These are phyloP conservation scores for Ciconia boyciana DNA, from an alignment of 2,113 vertebrate genomes.

Conservation along the genomic window DNA sequence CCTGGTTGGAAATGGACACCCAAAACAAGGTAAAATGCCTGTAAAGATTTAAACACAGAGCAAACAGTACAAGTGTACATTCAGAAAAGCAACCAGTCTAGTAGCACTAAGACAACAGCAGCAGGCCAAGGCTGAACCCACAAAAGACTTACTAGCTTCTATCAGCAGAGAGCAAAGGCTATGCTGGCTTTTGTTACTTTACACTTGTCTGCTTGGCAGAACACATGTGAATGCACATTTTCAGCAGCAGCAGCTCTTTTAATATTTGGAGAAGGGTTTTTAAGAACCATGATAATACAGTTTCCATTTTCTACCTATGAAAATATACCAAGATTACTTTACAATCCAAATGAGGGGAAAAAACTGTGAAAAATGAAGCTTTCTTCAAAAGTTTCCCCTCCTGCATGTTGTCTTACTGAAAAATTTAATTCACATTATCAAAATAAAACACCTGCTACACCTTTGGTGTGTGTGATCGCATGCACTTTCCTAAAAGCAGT, in stretches of 20 bases:
- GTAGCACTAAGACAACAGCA: not conserved
- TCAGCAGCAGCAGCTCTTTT: not conserved
- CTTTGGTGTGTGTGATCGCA: not conserved
- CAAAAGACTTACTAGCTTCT: not conserved
- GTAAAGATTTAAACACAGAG: not conserved
- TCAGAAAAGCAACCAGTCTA: not conserved
- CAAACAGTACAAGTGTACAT: not conserved
- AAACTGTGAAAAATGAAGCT: not conserved
- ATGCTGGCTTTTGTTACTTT: not conserved
- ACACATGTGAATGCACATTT: rapidly evolving
- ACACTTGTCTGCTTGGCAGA: not conserved
- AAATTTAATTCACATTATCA: not conserved
- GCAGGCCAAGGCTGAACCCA: not conserved
- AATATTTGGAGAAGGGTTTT: not conserved
- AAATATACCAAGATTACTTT: not conserved
- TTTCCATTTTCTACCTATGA: not conserved
- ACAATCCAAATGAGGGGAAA: not conserved
- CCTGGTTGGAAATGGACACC: not conserved
- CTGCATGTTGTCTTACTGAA: not conserved
- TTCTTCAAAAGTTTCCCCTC: not conserved
- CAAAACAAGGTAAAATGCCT: not conserved
- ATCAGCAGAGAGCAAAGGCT: not conserved
- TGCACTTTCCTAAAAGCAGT: not conserved
- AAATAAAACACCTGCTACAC: not conserved
- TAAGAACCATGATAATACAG: not conserved